Conservation (phyloP, 2,888 invertebrate genomes). For the Laothoe populi region DNA sequence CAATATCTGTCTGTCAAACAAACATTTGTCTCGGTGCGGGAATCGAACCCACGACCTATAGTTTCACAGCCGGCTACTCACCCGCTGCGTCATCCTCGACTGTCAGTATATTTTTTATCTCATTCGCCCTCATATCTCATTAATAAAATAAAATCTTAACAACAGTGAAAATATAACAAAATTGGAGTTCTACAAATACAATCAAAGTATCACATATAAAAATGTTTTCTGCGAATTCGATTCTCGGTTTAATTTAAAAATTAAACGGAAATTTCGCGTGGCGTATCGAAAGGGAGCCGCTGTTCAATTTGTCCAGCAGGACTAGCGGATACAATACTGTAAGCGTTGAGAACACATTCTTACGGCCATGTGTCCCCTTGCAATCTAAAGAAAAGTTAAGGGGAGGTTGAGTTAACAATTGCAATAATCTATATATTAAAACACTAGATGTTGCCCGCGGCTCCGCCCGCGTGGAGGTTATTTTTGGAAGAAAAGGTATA, state of each 20-base stretch:
- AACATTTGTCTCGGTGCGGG: too few species aligned
- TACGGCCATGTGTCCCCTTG: conserved; percentile 44
- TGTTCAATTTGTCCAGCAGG: conserved; percentile 16
- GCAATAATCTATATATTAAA: too few species aligned
- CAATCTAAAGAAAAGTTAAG: conserved; percentile 46
- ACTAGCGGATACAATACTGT: conserved; percentile 21
- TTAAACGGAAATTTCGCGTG: conserved; percentile 19
- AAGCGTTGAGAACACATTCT: conserved; percentile 38
- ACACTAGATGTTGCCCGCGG: too few species aligned
- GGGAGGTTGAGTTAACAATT: conserved; percentile 32
- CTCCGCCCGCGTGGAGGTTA: too few species aligned
- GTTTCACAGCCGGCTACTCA: too few species aligned
- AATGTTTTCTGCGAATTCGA: conserved; percentile 10
- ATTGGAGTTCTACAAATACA: not conserved
- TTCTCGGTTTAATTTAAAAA: conserved; percentile 22
- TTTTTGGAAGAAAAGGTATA: too few species aligned
- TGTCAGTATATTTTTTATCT: too few species aligned
- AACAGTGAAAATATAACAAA: not conserved
- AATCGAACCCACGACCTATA: too few species aligned
- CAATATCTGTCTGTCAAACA: too few species aligned
- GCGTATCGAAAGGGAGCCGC: conserved; percentile 8
- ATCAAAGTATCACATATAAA: conserved; percentile 6
- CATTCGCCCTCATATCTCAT: too few species aligned
- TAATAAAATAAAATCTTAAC: not conserved
- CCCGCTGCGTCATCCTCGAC: too few species aligned